Evolutionary conservation across 2,797 vertebrate genomes (phyloP), one percentile per base, ranked within the genome.

Genomic region (Channallabes apus): DNA sequence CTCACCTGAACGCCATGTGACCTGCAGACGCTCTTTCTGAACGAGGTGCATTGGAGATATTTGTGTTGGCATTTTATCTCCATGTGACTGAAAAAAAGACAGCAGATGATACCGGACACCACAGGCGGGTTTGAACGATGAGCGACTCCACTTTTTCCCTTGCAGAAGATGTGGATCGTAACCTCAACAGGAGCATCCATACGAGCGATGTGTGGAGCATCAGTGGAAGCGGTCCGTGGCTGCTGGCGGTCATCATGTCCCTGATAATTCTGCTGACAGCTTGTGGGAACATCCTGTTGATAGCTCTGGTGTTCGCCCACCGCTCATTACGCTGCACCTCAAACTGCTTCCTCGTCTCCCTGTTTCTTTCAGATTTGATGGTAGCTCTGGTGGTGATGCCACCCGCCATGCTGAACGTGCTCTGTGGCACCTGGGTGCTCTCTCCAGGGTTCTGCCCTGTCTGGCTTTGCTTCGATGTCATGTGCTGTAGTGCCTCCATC

Each of bases 401-500:
- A 0, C 98, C 98, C 0, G 98, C 98, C 88, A 97, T 99, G 97
- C 94, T 99, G 83, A 98, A 99, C 4, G 95, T 96, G 84, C 94
- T 99, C 72, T 97, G 96, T 0, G 98, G 98, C 12, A 94, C 93
- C 88, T 99, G 98, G 98, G 96, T 98, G 91, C 92, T 99, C 90
- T 95, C 93, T 88, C 94, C 94, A 0, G 92, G 93, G 82, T 96
- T 99, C 89, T 99, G 98, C 91, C 96, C 96, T 0, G 93, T 99
- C 85, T 99, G 98, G 98, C 96, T 96, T 67, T 96, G 97, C 92
- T 99, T 99, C 0, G 98, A 99, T 0, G 96, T 99, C 87, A 98
- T 99, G 98, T 99, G 97, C 94, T 99, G 98, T 93, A 99, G 98
- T 0, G 98, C 98, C 3, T 99, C 98, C 92, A 99, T 99, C 90